Evolutionary conservation across 2,888 invertebrate genomes (phyloP).

Genomic region (Stenichneumon culpator): DNA sequence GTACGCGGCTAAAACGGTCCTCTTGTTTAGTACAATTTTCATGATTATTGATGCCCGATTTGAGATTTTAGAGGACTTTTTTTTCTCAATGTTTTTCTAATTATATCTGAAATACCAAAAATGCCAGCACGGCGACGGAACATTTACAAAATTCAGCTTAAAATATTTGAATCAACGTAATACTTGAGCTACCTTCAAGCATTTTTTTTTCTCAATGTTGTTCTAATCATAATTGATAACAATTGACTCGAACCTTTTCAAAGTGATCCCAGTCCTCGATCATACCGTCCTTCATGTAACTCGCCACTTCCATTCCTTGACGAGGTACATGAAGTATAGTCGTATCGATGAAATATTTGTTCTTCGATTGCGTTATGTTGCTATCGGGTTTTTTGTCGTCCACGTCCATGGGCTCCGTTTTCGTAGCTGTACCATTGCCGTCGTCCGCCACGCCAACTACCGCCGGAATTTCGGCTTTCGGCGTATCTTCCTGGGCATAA

Average conservation of each 20-base stretch:
- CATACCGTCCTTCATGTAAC: conserved; percentile 99
- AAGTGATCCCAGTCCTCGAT: conserved; percentile 99
- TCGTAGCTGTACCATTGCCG: conserved; percentile 86
- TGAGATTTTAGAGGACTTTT: too few relatives aligned
- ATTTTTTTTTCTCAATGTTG: neutral
- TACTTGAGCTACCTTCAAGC: too few relatives aligned
- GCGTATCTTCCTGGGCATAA: conserved; percentile 99
- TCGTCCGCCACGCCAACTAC: conserved; percentile 94
- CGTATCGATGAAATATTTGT: conserved; percentile 96
- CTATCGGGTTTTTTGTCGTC: conserved; percentile 92
- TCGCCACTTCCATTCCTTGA: conserved; percentile 93
- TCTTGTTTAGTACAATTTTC: too few relatives aligned
- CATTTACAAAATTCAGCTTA: too few relatives aligned
- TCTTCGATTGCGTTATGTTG: conserved; percentile 88
- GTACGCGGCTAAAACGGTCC: too few relatives aligned
- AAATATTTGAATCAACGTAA: too few relatives aligned
- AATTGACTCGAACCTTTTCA: conserved; percentile 90
- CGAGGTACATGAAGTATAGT: conserved; percentile 96
- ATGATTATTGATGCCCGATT: too few relatives aligned
- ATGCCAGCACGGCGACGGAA: too few relatives aligned
- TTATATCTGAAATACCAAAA: too few relatives aligned
- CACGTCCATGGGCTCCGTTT: conserved; percentile 88
- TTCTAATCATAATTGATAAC: neutral
- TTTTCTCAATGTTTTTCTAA: too few relatives aligned
- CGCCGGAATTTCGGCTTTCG: conserved; percentile 98